A percentile compares a stretch with the other conserved stretches of the same genome.
Conservation (phyloP, 2,113 vertebrate species). For the Chamaea fasciata region DNA sequence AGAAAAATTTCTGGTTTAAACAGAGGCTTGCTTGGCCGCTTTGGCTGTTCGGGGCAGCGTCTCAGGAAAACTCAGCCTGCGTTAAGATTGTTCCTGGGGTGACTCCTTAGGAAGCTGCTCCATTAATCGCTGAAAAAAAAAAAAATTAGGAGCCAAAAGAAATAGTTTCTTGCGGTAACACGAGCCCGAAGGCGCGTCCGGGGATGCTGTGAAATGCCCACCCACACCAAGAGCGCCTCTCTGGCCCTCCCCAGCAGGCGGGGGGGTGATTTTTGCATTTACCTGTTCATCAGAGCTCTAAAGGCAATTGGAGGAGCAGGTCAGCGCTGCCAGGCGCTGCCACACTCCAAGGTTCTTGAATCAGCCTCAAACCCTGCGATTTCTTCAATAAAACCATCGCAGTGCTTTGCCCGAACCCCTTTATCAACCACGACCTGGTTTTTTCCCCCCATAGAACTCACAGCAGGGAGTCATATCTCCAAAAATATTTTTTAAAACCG, state of each 20-base stretch:
- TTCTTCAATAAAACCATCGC: neutral
- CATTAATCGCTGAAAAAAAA: neutral
- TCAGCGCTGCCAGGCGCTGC: neutral
- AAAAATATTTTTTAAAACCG: rapidly evolving
- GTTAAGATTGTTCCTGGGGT: too few relatives aligned
- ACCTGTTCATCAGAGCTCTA: neutral
- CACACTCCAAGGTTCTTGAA: neutral
- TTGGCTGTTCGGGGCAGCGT: neutral
- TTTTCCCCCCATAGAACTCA: neutral
- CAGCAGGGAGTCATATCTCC: rapidly evolving
- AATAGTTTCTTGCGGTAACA: neutral
- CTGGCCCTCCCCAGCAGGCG: neutral
- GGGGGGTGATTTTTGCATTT: neutral
- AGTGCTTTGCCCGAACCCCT: neutral
- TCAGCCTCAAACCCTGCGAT: neutral
- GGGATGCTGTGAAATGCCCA: neutral
- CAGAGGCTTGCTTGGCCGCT: neutral
- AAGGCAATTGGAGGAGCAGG: neutral
- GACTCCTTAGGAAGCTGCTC: neutral
- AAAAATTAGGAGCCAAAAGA: neutral
- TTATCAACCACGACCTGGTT: neutral
- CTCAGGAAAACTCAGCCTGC: rapidly evolving
- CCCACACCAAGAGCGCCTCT: neutral
- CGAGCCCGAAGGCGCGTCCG: neutral
- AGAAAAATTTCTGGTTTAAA: neutral